Percentiles rank a stretch among this genome's conserved stretches.
phyloP scores from a whole-genome alignment of 2,888 invertebrate genomes.

The Agelastica alni region DNA sequence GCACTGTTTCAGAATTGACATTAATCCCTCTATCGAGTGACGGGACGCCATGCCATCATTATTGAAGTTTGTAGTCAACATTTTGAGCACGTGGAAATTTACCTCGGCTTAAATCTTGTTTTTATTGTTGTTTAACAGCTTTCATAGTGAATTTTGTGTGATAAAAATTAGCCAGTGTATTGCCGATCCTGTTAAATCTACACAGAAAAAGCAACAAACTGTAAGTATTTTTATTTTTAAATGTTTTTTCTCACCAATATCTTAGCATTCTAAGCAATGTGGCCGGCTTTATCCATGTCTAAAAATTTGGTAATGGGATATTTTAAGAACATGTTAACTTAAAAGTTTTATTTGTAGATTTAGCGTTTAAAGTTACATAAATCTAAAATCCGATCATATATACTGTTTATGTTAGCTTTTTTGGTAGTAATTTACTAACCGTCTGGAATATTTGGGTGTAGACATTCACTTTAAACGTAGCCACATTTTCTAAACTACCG shows the following conservation, averaged over 20 bases:
- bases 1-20: background rate
- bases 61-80: conserved; percentile 66
- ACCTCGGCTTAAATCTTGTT: conserved; percentile 32
- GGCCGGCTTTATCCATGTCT: conserved; percentile 42
- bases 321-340: conserved; percentile 16
- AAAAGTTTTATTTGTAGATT: too few relatives aligned
- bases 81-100: conserved; percentile 70
- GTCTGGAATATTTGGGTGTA: conserved; percentile 5
- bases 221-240: conserved; percentile 42
- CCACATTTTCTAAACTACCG: too few relatives aligned
- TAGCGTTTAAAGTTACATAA: too few relatives aligned
- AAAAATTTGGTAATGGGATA: conserved; percentile 22
- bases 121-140: conserved; percentile 34
- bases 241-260: conserved; percentile 34
- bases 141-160: conserved; percentile 35
- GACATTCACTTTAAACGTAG: background rate
- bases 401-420: too few relatives aligned
- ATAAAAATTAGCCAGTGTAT: conserved; percentile 29
- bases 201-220: conserved; percentile 36
- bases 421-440: conserved; percentile 8
- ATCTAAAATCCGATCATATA: too few relatives aligned
- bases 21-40: conserved; percentile 37
- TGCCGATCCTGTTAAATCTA: conserved; percentile 23
- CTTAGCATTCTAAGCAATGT: conserved; percentile 39
- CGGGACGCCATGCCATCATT: conserved; percentile 75